Conservation (phyloP, 2,888 invertebrate genomes). For the Eupithecia subfuscata region DNA sequence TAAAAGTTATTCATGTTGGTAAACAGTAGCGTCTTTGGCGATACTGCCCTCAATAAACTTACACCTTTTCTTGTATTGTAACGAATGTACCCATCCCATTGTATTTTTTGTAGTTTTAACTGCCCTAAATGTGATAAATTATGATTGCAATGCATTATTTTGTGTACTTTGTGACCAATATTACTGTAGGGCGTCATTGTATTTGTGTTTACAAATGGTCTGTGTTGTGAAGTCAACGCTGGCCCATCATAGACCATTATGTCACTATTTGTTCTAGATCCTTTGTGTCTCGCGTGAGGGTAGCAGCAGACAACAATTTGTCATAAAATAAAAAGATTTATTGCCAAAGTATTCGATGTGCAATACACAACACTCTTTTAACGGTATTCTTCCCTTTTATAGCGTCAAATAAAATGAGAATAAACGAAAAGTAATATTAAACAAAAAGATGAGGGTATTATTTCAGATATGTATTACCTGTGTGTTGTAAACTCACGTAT, state of each 20-base stretch:
- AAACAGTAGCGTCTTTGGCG: neutral
- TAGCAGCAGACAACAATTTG: conserved; percentile 78
- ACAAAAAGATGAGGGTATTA: conserved; percentile 70
- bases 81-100: conserved; percentile 23
- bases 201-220: conserved; percentile 74
- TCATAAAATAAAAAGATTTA: conserved; percentile 84
- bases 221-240: conserved; percentile 66
- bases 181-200: conserved; percentile 69
- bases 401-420: conserved; percentile 78
- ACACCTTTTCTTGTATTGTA: conserved; percentile 23
- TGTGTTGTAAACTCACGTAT: conserved; percentile 56
- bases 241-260: conserved; percentile 77
- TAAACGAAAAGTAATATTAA: conserved; percentile 75
- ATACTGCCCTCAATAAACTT: conserved; percentile 25
- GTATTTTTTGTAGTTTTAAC: conserved; percentile 45
- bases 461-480: conserved; percentile 64
- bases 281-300: conserved; percentile 66
- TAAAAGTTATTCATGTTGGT: neutral
- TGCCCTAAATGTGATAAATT: conserved; percentile 69
- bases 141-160: conserved; percentile 67
- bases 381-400: conserved; percentile 79
- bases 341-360: conserved; percentile 64
- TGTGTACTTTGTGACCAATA: conserved; percentile 71
- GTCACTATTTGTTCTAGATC: conserved; percentile 79
- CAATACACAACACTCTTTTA: conserved; percentile 73